Evolutionary conservation across 1,140 invertebrate species (phyloP), one percentile per base, ranked within the genome.

Genomic region (Pachyrhynchus sulphureomaculatus): DNA sequence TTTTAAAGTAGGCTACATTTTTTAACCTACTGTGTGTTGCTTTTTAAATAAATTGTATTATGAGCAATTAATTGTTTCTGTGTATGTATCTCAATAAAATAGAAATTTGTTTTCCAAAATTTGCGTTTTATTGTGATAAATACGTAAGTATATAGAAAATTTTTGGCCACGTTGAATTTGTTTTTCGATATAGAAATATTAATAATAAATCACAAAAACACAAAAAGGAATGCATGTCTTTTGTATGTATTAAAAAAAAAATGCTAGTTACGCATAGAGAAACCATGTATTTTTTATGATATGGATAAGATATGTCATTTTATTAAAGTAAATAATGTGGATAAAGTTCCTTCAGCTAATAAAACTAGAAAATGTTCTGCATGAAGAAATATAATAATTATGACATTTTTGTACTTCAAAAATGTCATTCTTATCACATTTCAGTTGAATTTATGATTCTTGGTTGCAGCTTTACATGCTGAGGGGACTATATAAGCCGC

Each of bases 131-230:
- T 41, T 18, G 17, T 10, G 39, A 42, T 42, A 42, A 42, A 42
- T 20, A 42, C 13, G 18, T 12, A 1, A 17, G n/a, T 47, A 12
- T 6, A 4, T n/a, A 29, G 4, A 6, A 29, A 10, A 29, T 1
- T 23, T 53, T 53, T 53, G 51, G 51, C 51, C 51, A 53, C 51
- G n/a, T 13, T n/a, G 51, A 53, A 53, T n/a, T 33, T n/a, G 39
- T 37, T 51, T 39, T 36, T 21, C 12, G 21, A 24, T 10, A 44
- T 2, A 44, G n/a, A 18, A 5, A 44, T 4, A 4, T n/a, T n/a
- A n/a, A n/a, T n/a, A n/a, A 21, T 18, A 20, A 37, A 53, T 53
- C 51, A 53, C 51, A 53, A 34, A 53, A 53, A 53, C 51, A 53
- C 34, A 53, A 34, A 8, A 39, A 29, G 51, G 51, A 53, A 49